Conservation (phyloP, 2,797 vertebrate species). For the Hylomyscus alleni region DNA sequence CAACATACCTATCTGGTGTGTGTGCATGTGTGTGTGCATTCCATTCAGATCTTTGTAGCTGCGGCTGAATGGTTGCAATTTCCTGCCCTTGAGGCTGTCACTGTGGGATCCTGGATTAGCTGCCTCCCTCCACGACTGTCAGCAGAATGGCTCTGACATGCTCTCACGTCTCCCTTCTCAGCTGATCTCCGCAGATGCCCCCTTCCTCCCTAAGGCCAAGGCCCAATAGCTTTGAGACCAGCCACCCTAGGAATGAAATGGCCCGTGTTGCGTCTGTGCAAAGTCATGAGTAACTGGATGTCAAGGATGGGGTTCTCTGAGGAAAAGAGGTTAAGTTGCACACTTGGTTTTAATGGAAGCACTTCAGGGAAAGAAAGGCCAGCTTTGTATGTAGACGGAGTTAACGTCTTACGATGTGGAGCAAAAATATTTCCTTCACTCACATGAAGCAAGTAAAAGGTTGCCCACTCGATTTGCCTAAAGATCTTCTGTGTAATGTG, state of each 20-base stretch:
- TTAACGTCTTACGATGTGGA: constrained; percentile 25
- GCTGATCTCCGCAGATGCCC: background rate
- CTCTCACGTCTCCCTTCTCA: constrained; percentile 43
- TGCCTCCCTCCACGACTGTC: background rate
- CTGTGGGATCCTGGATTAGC: background rate
- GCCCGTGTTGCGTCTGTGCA: background rate
- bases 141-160: background rate
- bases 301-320: background rate
- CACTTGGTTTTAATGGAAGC: constrained; percentile 37
- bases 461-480: constrained; percentile 19
- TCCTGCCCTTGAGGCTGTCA: constrained; percentile 12
- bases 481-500: background rate
- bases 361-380: constrained; percentile 21
- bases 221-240: background rate
- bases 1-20: constrained; percentile 8
- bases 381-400: background rate
- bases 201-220: background rate
- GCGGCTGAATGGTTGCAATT: background rate
- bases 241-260: background rate
- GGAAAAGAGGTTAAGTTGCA: constrained; percentile 27
- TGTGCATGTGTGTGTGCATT: constrained; percentile 21
- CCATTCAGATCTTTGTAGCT: constrained; percentile 13
- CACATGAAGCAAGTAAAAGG: background rate
- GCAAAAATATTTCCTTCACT: constrained; percentile 10
- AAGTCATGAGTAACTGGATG: background rate